Conservation (phyloP, 2,797 vertebrate species). For the Halcyon leucocephala region DNA sequence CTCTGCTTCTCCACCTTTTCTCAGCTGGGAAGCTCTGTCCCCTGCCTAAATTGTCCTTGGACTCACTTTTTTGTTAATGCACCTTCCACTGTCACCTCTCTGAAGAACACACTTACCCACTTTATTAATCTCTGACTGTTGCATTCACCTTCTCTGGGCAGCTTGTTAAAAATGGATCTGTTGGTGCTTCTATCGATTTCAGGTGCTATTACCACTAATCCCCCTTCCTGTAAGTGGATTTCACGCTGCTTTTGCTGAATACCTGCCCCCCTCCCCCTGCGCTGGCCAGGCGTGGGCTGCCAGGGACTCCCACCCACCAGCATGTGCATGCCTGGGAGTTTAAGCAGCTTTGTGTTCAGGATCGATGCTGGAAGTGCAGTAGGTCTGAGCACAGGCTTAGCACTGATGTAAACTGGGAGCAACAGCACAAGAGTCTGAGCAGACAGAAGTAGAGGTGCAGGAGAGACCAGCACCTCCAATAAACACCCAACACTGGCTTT, state of each 20-base stretch:
- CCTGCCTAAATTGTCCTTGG: not conserved
- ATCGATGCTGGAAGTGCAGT: not conserved
- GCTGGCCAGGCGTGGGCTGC: not conserved
- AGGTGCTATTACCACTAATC: not conserved
- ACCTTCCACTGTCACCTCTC: not conserved
- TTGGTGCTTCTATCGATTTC: constrained; percentile 1
- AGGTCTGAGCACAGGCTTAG: not conserved
- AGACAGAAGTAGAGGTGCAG: not conserved
- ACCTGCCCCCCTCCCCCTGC: not conserved
- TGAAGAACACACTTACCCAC: not conserved
- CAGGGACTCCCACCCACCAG: not conserved
- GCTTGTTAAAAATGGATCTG: constrained; percentile 31
- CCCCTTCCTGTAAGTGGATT: not conserved
- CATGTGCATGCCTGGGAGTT: accelerated
- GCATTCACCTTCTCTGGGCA: not conserved
- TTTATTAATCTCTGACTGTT: not conserved
- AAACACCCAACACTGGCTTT: accelerated
- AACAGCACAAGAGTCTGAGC: accelerated
- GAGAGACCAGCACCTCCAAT: not conserved
- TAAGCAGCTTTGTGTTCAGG: not conserved
- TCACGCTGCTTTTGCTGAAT: not conserved
- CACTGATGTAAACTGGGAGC: not conserved
- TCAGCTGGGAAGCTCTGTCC: not conserved
- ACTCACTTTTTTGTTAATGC: not conserved
- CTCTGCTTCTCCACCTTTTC: not conserved